phyloP scores from a whole-genome alignment of 2,113 vertebrate genomes.

The Rallus limicola region DNA sequence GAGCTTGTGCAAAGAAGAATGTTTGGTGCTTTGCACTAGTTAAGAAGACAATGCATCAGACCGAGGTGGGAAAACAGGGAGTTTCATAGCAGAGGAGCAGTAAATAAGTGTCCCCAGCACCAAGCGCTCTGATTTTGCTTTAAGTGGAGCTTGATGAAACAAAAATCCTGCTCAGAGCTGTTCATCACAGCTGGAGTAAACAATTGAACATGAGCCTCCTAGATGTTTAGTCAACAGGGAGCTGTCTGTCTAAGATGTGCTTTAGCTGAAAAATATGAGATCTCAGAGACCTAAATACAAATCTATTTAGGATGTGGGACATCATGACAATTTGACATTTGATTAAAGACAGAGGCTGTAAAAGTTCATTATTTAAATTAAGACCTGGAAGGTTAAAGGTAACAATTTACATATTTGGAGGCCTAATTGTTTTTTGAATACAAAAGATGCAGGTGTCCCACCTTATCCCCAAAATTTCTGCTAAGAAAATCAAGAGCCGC shows the following conservation, averaged over 20 bases:
- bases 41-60: background rate
- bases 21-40: background rate
- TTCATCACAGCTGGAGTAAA: conserved; percentile 63
- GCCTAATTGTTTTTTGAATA: background rate
- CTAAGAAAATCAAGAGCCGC: background rate
- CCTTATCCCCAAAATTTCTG: background rate
- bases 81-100: background rate
- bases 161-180: conserved; percentile 51
- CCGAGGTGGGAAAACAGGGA: background rate
- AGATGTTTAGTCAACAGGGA: conserved; percentile 62
- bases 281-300: background rate
- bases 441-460: background rate
- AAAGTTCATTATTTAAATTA: background rate
- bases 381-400: background rate
- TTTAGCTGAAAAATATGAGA: conserved; percentile 17
- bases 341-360: background rate
- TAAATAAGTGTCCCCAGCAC: background rate
- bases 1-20: background rate
- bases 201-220: conserved; percentile 57
- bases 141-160: conserved; percentile 53
- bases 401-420: background rate
- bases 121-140: conserved; percentile 34
- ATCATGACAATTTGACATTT: background rate
- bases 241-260: conserved; percentile 37
- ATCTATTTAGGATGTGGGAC: background rate